These are phyloP conservation scores for Hemibagrus guttatus DNA, from an alignment of 2,797 vertebrate genomes.

Conservation along the genomic window DNA sequence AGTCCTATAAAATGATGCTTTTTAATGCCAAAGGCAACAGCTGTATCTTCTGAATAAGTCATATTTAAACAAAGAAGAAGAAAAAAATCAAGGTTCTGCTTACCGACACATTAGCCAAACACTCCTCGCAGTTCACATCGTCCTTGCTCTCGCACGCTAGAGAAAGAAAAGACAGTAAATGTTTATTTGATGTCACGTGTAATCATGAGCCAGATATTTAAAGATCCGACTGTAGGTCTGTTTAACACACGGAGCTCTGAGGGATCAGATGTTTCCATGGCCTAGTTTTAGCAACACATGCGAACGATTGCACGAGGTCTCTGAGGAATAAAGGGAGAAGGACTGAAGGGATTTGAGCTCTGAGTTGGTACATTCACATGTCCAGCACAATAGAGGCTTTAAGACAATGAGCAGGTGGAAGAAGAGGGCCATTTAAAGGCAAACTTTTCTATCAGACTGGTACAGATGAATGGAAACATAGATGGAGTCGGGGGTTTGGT, in stretches of 20 bases:
- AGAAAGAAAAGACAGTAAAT: conserved; percentile 19
- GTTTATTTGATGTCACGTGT: not conserved
- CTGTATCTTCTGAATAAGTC: not conserved
- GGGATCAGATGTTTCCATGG: conserved; percentile 15
- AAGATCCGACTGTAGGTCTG: not conserved
- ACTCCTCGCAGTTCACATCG: conserved; percentile 78
- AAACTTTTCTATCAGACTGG: too few relatives aligned
- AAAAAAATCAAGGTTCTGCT: not conserved
- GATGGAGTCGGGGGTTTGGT: too few relatives aligned
- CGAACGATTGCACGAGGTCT: not conserved
- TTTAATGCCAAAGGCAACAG: not conserved
- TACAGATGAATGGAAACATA: too few relatives aligned
- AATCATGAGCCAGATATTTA: not conserved
- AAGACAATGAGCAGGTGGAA: not conserved
- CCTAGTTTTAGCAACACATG: not conserved
- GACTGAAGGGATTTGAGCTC: conserved; percentile 13
- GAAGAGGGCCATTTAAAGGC: not conserved
- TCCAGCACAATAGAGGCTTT: not conserved
- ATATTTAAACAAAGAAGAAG: not conserved
- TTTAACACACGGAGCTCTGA: not conserved
- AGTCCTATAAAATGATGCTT: too few relatives aligned
- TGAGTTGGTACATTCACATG: too few relatives aligned
- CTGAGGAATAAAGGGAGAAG: not conserved
- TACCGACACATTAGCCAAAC: not conserved
- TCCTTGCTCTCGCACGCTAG: conserved; percentile 80